Percentiles rank a stretch among this genome's conserved stretches.
These are phyloP conservation scores for Hemitrygon akajei DNA, from an alignment of 2,797 vertebrate species.

Conservation along the genomic window DNA sequence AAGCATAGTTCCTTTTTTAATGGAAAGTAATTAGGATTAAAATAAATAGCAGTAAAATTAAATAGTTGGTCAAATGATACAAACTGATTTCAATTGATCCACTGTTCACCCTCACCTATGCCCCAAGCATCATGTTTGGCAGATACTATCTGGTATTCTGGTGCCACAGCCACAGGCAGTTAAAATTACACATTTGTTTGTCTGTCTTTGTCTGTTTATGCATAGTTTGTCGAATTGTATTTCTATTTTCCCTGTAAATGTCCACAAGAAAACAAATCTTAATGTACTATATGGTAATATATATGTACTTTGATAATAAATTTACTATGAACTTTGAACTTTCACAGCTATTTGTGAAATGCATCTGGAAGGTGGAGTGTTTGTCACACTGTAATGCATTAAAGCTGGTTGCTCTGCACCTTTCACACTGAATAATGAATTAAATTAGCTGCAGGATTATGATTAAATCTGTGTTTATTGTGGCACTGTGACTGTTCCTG, in stretches of 20 bases:
- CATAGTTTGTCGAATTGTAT: too few species aligned
- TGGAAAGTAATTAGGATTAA: constrained; percentile 29
- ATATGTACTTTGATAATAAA: too few species aligned
- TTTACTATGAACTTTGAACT: background rate
- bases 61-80: background rate
- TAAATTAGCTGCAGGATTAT: background rate
- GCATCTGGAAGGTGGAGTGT: background rate
- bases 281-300: too few species aligned
- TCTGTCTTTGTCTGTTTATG: too few species aligned
- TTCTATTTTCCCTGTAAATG: too few species aligned
- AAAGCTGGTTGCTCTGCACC: background rate
- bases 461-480: constrained; percentile 15
- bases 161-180: background rate
- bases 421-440: background rate
- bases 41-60: constrained; percentile 13
- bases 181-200: background rate
- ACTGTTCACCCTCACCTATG: constrained; percentile 21
- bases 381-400: background rate
- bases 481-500: background rate
- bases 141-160: background rate
- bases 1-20: background rate
- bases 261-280: too few species aligned
- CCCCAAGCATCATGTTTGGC: background rate
- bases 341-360: background rate
- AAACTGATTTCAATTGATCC: constrained; percentile 28